A percentile compares a stretch with the other conserved stretches of the same genome.
Conservation (phyloP, 2,888 invertebrate species). For the Drosophila sordidula region DNA sequence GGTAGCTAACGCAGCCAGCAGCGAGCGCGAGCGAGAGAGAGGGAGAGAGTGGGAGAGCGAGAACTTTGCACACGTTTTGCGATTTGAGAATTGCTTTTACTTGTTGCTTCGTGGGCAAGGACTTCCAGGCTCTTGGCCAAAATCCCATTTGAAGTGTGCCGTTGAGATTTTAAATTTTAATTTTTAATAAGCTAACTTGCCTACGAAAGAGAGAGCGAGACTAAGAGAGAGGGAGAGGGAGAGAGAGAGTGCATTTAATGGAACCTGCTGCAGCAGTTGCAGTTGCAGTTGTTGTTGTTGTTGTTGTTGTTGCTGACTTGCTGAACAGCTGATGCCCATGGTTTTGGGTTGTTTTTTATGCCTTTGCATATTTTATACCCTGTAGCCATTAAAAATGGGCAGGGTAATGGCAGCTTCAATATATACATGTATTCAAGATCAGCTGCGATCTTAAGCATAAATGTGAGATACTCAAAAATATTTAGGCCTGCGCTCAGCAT, state of each 20-base stretch:
- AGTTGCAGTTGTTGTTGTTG: conserved; percentile 9
- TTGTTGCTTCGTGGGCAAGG: conserved; percentile 41
- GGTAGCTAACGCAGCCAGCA: conserved; percentile 59
- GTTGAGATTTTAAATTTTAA: conserved; percentile 33
- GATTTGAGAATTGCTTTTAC: conserved; percentile 22
- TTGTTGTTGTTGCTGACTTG: conserved; percentile 7
- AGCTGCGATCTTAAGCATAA: background rate
- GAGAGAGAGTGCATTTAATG: conserved; percentile 13
- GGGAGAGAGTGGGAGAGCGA: conserved; percentile 10
- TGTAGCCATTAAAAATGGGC: conserved; percentile 2
- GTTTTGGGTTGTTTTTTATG: conserved; percentile 16
- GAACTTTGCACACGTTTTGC: conserved; percentile 13
- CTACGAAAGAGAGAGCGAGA: conserved; percentile 8
- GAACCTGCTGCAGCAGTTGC: conserved; percentile 36
- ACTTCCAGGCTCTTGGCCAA: conserved; percentile 27
- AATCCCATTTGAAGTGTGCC: conserved; percentile 34
- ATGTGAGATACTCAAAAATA: too few species aligned
- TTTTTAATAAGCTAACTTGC: conserved; percentile 31
- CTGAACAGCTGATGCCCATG: conserved; percentile 51
- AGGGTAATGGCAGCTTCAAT: background rate
- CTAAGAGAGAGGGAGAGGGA: conserved; percentile 6
- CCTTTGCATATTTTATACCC: conserved; percentile 13
- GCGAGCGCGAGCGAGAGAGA: conserved; percentile 17
- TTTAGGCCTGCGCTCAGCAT: too few species aligned
- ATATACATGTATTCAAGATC: background rate